Conservation (phyloP, 2,888 invertebrate genomes). For the Leistus spinibarbis region DNA sequence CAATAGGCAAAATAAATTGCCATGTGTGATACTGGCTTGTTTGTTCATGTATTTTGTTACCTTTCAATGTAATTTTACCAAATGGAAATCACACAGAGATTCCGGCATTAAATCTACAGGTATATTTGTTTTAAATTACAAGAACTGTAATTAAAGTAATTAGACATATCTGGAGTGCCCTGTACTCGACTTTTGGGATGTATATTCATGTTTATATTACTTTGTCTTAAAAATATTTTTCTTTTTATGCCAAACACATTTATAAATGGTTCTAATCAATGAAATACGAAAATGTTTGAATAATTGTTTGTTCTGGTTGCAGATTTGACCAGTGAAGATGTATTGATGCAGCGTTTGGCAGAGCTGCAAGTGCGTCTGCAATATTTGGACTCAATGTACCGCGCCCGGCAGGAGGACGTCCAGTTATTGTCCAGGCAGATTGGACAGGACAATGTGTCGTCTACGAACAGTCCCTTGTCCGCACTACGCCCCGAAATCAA, state of each 20-base stretch:
- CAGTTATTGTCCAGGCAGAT: constrained; percentile 71
- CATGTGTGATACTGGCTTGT: not conserved
- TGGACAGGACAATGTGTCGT: constrained; percentile 48
- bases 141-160: too few relatives aligned
- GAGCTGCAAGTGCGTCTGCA: constrained; percentile 79
- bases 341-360: constrained; percentile 72
- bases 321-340: constrained; percentile 69
- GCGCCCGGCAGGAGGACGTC: constrained; percentile 77
- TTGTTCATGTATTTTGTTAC: not conserved
- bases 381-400: constrained; percentile 79
- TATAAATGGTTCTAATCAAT: too few relatives aligned
- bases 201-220: too few relatives aligned
- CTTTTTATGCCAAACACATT: too few relatives aligned
- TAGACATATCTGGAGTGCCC: too few relatives aligned
- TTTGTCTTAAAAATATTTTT: too few relatives aligned
- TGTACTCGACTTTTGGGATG: too few relatives aligned
- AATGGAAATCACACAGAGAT: not conserved
- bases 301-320: constrained; percentile 49
- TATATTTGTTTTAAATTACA: too few relatives aligned
- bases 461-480: constrained; percentile 36
- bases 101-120: not conserved
- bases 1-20: not conserved
- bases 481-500: constrained; percentile 58
- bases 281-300: too few relatives aligned
- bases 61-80: not conserved